Evolutionary conservation across 2,797 vertebrate species (phyloP).

Genomic region (Lagodon rhomboides): DNA sequence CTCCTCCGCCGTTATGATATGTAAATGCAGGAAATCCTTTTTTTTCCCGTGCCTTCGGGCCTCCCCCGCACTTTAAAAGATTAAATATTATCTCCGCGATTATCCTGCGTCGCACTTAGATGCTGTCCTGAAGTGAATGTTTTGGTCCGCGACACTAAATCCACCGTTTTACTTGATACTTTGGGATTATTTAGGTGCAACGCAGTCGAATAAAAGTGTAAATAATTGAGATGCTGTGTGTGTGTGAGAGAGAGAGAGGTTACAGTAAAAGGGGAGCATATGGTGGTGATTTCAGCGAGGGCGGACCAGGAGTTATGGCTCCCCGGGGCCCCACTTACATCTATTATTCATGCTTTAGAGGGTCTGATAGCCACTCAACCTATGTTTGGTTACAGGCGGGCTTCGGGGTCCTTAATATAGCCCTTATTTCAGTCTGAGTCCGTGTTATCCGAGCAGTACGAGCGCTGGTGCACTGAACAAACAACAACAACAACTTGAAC

Average conservation of each 20-base stretch:
- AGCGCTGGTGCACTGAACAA: background rate
- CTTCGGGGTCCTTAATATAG: slow-evolving; percentile 25
- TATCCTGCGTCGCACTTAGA: slow-evolving; percentile 46
- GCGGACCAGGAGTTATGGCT: slow-evolving; percentile 61
- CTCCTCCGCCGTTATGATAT: slow-evolving; percentile 70
- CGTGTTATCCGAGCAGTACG: slow-evolving; percentile 20
- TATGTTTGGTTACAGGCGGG: slow-evolving; percentile 61
- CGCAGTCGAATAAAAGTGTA: slow-evolving; percentile 3
- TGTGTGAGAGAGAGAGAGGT: background rate
- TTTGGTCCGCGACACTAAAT: slow-evolving; percentile 15
- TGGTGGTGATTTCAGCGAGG: slow-evolving; percentile 71
- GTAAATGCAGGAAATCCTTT: slow-evolving; percentile 66
- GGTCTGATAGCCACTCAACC: slow-evolving; percentile 63
- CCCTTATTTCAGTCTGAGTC: slow-evolving; percentile 17
- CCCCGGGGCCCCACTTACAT: slow-evolving; percentile 74
- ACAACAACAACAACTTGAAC: background rate
- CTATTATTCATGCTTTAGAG: slow-evolving; percentile 78
- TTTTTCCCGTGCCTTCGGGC: slow-evolving; percentile 12
- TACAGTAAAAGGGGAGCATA: slow-evolving; percentile 69
- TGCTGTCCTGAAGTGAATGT: slow-evolving; percentile 16
- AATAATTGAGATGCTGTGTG: slow-evolving; percentile 18
- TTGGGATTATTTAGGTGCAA: slow-evolving; percentile 21
- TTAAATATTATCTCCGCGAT: slow-evolving; percentile 73
- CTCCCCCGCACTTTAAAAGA: slow-evolving; percentile 53
- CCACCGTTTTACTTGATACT: slow-evolving; percentile 6